Percentiles rank a stretch among this genome's conserved stretches.
Evolutionary conservation across 1,140 invertebrate species (phyloP).

Genomic region (Wasmannia auropunctata): DNA sequence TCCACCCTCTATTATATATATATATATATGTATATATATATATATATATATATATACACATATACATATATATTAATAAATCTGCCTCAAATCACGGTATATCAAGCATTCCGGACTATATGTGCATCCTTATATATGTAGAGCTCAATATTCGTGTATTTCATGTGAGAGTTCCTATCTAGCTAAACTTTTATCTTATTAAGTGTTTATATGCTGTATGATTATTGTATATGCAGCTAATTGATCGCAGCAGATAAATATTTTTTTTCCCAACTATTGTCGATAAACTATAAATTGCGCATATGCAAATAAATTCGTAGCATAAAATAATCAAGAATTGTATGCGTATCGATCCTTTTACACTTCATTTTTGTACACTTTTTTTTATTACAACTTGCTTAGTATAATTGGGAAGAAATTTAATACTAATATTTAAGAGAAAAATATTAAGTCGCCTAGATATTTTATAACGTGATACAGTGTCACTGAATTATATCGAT

Average conservation of each 20-base stretch:
- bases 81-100: too few relatives aligned
- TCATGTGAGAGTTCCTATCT: constrained; percentile 5
- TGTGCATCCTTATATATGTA: too few relatives aligned
- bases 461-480: neutral
- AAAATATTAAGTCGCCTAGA: neutral
- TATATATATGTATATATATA: too few relatives aligned
- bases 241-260: neutral
- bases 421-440: neutral
- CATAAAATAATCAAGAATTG: constrained; percentile 3
- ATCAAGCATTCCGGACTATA: too few relatives aligned
- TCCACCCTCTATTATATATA: too few relatives aligned
- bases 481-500: neutral
- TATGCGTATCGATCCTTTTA: constrained; percentile 22
- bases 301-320: neutral
- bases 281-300: neutral
- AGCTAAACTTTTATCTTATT: neutral
- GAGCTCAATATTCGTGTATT: neutral
- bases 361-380: neutral
- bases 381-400: constrained; percentile 11
- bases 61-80: too few relatives aligned
- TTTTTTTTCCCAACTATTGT: neutral
- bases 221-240: neutral
- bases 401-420: neutral
- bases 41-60: too few relatives aligned
- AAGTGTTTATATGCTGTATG: neutral